Evolutionary conservation across 2,113 vertebrate species (phyloP), one percentile per base, ranked within the genome.

Genomic region (Lanius ludovicianus): DNA sequence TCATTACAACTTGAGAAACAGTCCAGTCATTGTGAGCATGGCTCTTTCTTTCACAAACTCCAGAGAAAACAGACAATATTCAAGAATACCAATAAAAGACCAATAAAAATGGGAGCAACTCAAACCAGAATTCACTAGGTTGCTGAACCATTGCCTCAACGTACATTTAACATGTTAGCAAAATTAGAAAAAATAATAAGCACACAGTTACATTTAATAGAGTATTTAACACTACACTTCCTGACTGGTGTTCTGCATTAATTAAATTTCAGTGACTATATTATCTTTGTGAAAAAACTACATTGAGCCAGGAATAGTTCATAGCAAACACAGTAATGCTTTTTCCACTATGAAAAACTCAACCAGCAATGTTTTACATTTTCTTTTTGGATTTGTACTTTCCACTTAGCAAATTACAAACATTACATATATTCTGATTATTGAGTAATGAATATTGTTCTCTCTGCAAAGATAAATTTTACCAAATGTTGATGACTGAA

Each of bases 21-120:
- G 13, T 28, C 27, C n/a, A 22, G 42, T 31, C n/a, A 53, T 25
- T 37, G 4, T 0, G 0, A 77, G 21, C 6, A 47, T 1, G 8
- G 9, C 8, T 49, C 35, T 75, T 80, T 65, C n/a, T 13, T 41
- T 64, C 33, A 69, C 10, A 64, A 25, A 60, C 11, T 80, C 18
- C 49, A 59, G 20, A 39, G 14, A 80, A 84, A 93, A 35, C 1
- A 47, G 19, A 27, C 3, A 20, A 27, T 23, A 35, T 44, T 77
- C 5, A 68, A 52, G n/a, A 84, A 49, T 9, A 50, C 10, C 5
- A 9, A 35, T 15, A 70, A 55, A 42, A 23, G 8, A 23, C 6
- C 2, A 15, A 10, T 22, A 9, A 47, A 52, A 87, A 42, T 13
- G 60, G 3, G 20, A 12, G 21, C 3, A 64, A 41, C 17, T 80